These are phyloP conservation scores for Sphinx pinastri DNA, from an alignment of 2,888 invertebrate species.

Conservation along the genomic window DNA sequence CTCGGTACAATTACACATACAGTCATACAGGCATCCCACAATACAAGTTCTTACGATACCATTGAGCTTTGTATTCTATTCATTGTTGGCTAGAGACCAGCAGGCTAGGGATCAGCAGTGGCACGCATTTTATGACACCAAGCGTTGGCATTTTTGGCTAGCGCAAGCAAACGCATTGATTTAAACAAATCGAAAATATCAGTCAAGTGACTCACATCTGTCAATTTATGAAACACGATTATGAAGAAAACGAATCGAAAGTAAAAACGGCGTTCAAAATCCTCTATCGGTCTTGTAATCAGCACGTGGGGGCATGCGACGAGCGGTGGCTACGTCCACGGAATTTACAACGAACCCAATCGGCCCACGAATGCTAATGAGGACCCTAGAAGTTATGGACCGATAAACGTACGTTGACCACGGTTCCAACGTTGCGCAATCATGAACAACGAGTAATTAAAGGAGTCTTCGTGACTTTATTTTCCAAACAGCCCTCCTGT, in stretches of 20 bases:
- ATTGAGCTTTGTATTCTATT: too few relatives aligned
- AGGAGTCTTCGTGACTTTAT: neutral
- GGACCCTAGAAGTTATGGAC: neutral
- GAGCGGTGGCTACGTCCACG: neutral
- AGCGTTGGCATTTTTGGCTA: too few relatives aligned
- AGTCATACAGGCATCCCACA: too few relatives aligned
- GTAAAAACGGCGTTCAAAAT: slow-evolving; percentile 4
- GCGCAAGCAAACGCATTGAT: too few relatives aligned
- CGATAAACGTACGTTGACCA: slow-evolving; percentile 22
- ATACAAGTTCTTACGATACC: too few relatives aligned
- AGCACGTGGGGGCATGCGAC: slow-evolving; percentile 13
- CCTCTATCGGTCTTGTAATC: slow-evolving; percentile 12
- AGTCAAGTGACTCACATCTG: too few relatives aligned
- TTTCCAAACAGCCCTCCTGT: neutral
- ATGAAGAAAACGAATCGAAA: neutral
- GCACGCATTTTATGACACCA: too few relatives aligned
- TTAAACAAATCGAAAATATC: too few relatives aligned
- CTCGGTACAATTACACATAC: too few relatives aligned
- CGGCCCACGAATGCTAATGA: slow-evolving; percentile 5
- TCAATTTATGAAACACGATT: neutral
- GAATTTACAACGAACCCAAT: neutral
- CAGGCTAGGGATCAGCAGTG: too few relatives aligned
- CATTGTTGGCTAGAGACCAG: too few relatives aligned
- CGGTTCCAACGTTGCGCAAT: slow-evolving; percentile 1
- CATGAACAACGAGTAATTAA: neutral